A percentile compares a stretch with the other conserved stretches of the same genome.
These are phyloP conservation scores for Mastigias papua DNA, from an alignment of 30 jellyfish, hydroid and myxozoan species.

Conservation along the genomic window DNA sequence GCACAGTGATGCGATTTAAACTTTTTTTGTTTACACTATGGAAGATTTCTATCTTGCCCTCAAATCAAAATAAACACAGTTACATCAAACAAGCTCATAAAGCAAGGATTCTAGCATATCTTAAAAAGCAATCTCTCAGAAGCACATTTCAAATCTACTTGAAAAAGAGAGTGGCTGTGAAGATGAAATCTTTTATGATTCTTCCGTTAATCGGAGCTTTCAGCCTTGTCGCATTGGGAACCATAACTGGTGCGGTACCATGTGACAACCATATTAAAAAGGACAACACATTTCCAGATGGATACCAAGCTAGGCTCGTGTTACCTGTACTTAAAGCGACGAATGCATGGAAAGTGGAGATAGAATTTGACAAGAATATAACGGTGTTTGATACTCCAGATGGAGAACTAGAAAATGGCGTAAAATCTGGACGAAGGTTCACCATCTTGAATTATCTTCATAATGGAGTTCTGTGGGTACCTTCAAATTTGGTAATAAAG, in stretches of 20 bases:
- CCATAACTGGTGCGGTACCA: slow-evolving; percentile 4
- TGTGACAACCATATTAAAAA: slow-evolving; percentile 19
- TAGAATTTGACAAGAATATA: slow-evolving; percentile 39
- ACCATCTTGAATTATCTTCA: slow-evolving; percentile 27
- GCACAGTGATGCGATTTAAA: background rate
- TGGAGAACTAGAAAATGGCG: slow-evolving; percentile 42
- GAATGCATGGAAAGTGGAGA: slow-evolving; percentile 35
- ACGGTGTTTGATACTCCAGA: slow-evolving; percentile 37
- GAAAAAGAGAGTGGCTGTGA: too few relatives aligned
- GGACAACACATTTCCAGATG: slow-evolving; percentile 43
- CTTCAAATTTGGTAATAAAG: slow-evolving; percentile 3
- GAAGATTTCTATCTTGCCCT: too few relatives aligned
- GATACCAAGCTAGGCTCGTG: slow-evolving; percentile 31
- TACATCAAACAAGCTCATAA: too few relatives aligned
- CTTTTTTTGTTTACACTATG: too few relatives aligned
- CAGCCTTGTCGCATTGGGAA: background rate
- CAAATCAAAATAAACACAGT: too few relatives aligned
- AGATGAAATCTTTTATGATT: background rate
- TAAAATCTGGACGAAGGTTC: slow-evolving; percentile 21
- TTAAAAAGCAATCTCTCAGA: background rate
- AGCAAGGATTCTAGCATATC: too few relatives aligned
- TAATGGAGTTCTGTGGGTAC: slow-evolving; percentile 18
- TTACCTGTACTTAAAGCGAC: slow-evolving; percentile 37
- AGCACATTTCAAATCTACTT: background rate
- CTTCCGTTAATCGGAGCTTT: background rate